These are phyloP conservation scores for Mystacides longicornis DNA, from an alignment of 2,888 invertebrate species.

Conservation along the genomic window DNA sequence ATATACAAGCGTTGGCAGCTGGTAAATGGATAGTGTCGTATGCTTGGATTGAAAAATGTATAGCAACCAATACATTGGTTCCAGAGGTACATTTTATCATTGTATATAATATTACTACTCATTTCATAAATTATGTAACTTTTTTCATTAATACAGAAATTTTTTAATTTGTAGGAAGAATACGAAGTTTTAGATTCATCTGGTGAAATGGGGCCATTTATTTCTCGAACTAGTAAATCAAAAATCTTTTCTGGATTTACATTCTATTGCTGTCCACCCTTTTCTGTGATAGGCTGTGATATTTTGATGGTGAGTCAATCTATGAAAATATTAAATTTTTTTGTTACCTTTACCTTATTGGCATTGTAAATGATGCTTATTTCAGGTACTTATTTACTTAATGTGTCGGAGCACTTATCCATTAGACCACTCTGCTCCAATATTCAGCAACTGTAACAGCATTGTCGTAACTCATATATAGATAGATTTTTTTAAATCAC, in stretches of 20 bases:
- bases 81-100: constrained; percentile 40
- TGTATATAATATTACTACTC: background rate
- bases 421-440: no score
- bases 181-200: constrained; percentile 49
- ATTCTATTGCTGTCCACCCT: constrained; percentile 47
- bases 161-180: constrained; percentile 33
- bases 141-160: background rate
- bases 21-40: constrained; percentile 52
- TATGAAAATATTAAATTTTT: no score
- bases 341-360: no score
- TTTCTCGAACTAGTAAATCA: constrained; percentile 37
- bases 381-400: no score
- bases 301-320: constrained; percentile 37
- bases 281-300: constrained; percentile 36
- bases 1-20: constrained; percentile 48
- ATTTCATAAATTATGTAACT: background rate
- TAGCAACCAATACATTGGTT: constrained; percentile 36
- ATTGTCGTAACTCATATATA: no score
- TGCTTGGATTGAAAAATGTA: constrained; percentile 47
- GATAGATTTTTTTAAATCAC: no score
- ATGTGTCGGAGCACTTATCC: no score
- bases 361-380: no score
- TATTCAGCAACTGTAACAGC: no score
- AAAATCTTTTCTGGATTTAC: constrained; percentile 45
- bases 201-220: constrained; percentile 46